Evolutionary conservation across 2,888 invertebrate genomes (phyloP).

Genomic region (Parthenolecanium corni): DNA sequence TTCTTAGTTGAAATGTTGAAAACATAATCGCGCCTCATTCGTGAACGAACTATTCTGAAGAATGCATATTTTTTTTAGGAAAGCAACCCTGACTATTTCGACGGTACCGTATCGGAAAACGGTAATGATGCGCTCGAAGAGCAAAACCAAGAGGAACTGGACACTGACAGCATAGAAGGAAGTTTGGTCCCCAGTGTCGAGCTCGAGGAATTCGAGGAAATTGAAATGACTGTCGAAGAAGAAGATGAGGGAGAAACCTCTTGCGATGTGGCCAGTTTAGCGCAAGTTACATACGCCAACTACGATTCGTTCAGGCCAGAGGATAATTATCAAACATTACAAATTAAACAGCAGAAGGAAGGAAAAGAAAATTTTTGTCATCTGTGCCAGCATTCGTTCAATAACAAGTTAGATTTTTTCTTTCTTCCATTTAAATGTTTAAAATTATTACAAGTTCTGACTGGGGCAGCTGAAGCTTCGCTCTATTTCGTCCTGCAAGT

Average conservation of each 20-base stretch:
- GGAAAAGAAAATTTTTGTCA: constrained; percentile 16
- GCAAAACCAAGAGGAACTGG: not conserved
- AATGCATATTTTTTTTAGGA: no score
- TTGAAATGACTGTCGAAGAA: not conserved
- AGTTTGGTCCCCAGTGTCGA: not conserved
- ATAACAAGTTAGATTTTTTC: constrained; percentile 7
- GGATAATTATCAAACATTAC: not conserved
- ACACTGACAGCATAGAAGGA: not conserved
- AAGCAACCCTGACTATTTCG: no score
- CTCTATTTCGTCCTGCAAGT: no score
- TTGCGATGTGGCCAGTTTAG: constrained; percentile 20
- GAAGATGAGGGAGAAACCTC: constrained; percentile 9
- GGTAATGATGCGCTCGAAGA: not conserved
- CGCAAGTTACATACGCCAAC: constrained; percentile 16
- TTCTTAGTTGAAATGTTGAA: no score
- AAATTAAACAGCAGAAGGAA: not conserved
- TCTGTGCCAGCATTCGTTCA: constrained; percentile 12
- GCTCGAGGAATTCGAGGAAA: not conserved
- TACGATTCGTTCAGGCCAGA: constrained; percentile 3
- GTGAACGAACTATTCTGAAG: no score
- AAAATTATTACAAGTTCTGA: no score
- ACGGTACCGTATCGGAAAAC: not conserved
- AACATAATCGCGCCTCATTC: no score
- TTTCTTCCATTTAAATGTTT: no score
- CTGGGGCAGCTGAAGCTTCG: no score